Evolutionary conservation across 2,113 vertebrate species (phyloP).

Genomic region (Amblyopsis rosae): DNA sequence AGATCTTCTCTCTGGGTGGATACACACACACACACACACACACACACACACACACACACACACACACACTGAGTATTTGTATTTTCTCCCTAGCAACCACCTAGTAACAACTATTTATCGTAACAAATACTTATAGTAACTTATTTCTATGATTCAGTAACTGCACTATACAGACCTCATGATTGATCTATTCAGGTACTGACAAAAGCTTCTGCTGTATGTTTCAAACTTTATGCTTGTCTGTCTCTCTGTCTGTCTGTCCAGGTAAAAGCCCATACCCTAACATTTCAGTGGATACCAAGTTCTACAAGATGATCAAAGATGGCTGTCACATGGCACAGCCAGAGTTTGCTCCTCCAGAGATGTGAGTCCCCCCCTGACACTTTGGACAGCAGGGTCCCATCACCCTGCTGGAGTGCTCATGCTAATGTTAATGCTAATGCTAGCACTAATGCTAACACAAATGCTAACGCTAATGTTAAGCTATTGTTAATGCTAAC

Average conservation of each 20-base stretch:
- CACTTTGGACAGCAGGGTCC: background rate
- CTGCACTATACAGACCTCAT: too few relatives aligned
- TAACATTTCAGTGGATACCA: conserved; percentile 87
- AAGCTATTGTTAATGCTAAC: background rate
- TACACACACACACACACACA: conserved; percentile 43
- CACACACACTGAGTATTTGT: too few relatives aligned
- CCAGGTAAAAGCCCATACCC: conserved; percentile 93
- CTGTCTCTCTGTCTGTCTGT: conserved; percentile 1
- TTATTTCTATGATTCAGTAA: too few relatives aligned
- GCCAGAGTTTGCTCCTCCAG: conserved; percentile 83
- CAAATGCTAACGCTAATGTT: background rate
- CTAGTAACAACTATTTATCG: too few relatives aligned
- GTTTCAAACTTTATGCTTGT: too few relatives aligned
- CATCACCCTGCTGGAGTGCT: too few relatives aligned
- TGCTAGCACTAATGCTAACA: background rate
- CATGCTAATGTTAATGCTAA: too few relatives aligned
- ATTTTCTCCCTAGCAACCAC: background rate
- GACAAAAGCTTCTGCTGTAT: background rate
- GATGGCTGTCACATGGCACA: conserved; percentile 92
- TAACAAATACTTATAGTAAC: too few relatives aligned
- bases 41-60: conserved; percentile 40
- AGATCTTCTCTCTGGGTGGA: conserved; percentile 94
- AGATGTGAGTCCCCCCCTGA: conserved; percentile 79
- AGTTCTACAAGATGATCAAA: conserved; percentile 95
- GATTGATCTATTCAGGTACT: too few relatives aligned